Base-by-base conservation (phyloP, 2,113 vertebrate genomes). In the Gymnarchus niloticus region DNA sequence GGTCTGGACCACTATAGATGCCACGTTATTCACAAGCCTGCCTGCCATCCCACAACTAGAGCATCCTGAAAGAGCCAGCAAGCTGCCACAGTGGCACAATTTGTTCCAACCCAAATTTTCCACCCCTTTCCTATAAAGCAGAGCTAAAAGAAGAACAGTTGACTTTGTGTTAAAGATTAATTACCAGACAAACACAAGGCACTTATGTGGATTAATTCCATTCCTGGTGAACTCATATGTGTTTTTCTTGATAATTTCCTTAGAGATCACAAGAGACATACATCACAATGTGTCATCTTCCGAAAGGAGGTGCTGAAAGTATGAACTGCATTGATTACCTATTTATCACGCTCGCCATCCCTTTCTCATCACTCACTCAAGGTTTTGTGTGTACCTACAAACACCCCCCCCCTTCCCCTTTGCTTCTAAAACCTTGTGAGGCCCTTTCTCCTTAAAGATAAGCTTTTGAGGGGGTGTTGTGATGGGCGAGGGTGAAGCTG, bases 121-220 rank as follows among this genome's bases (percentile, higher is more conserved):
- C 61, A 69, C 61, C 28, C 28, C 25, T 28, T 65, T 12, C 37
- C 28, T 65, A 65, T 33, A 33, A 33, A 5, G 28, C 3, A 65
- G 59, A 33, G 28, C 1, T 37, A 41, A 33, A 37, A 41, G 19
- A 6, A 0, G 12, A 73, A n/a, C n/a, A n/a, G n/a, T 41, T 41
- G 33, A 73, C 65, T 73, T 41, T 73, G 65, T 73, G 65, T 73
- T 73, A 73, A 73, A 73, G 65, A 73, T 73, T 73, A 73, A 73
- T 73, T 73, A 33, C 33, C 65, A 73, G 2, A 73, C 41, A 73
- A 73, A 73, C 65, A 73, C 65, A 73, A 73, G 41, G 65, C 14
- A 37, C 12, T 73, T 6, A 73, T 6, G 12, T 41, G 65, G 14
- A 41, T 17, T 69, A 25, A 19, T 37, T 69, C 61, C 17, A 33